Base-by-base conservation (phyloP, 2,797 vertebrate genomes). In the Neoniphon sammara region DNA sequence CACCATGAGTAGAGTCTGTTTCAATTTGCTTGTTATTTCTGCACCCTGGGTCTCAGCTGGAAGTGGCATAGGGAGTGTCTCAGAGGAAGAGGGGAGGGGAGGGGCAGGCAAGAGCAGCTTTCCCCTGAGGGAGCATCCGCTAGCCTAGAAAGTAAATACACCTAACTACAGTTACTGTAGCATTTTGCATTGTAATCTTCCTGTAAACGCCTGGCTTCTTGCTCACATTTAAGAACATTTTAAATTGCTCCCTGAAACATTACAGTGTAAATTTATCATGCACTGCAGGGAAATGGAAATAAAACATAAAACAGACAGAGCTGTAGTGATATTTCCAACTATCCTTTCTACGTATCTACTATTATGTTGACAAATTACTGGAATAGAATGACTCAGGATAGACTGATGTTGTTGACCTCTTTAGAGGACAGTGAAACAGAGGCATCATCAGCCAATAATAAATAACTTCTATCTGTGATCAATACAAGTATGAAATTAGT, bases 21-120 rank as follows among this genome's bases (percentile, higher is more conserved):
- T 93, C 92, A 91, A 87, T 92, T 87, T 85, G 87, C 90, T 93
- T 81, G 78, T 93, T 93, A 90, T 90, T 88, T 89, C 55, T 77
- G 67, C 79, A 80, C 88, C 82, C 87, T 89, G 90, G 91, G 93
- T 91, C 93, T 94, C 94, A 95, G 93, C 93, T 95, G 94, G 81
- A 84, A 70, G 84, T 55, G 75, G 85, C 75, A 61, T 82, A 87
- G 87, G 56, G 65, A 86, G 82, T 79, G 88, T 90, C 94, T 93
- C 92, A 76, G 34, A 90, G 91, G 88, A 87, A 83, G 15, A 62
- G 71, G 79, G 82, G 76, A 78, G 82, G 66, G 67, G 81, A 39
- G 75, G 75, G 72, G 54, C 80, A 91, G 82, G 84, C 75, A 85
- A 21, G 73, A 60, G 77, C 70, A 78, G 77, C 67, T 36, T 54